Evolutionary conservation across 2,888 invertebrate species (phyloP).

Genomic region (Cerceris rybyensis): DNA sequence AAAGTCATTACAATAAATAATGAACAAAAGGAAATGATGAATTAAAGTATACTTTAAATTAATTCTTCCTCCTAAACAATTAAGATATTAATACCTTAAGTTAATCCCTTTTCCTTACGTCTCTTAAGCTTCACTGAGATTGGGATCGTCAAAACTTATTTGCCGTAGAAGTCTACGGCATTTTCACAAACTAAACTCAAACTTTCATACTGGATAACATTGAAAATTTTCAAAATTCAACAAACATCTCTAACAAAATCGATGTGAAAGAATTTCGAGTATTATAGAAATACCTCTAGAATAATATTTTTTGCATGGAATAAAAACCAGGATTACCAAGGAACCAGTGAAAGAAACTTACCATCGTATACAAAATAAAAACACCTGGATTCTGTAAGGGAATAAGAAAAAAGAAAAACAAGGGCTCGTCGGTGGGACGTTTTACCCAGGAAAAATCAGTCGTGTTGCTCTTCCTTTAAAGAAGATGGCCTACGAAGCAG

Average conservation of each 20-base stretch:
- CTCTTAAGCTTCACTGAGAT: slow-evolving; percentile 23
- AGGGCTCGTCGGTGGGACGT: slow-evolving; percentile 25
- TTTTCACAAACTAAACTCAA: background rate
- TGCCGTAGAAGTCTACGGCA: background rate
- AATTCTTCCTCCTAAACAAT: slow-evolving; percentile 43
- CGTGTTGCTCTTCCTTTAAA: slow-evolving; percentile 43
- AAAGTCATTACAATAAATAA: slow-evolving; percentile 44
- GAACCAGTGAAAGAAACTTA: background rate
- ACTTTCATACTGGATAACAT: too few relatives aligned
- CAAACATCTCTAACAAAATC: too few relatives aligned
- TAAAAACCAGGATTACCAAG: too few relatives aligned
- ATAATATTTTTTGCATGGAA: too few relatives aligned
- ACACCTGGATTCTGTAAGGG: background rate
- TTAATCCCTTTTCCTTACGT: slow-evolving; percentile 29
- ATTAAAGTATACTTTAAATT: slow-evolving; percentile 52
- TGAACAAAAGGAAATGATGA: slow-evolving; percentile 27
- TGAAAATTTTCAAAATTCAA: too few relatives aligned
- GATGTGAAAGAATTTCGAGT: too few relatives aligned
- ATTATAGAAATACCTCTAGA: too few relatives aligned
- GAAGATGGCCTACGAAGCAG: slow-evolving; percentile 51
- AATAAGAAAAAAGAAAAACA: background rate
- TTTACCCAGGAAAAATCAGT: slow-evolving; percentile 46
- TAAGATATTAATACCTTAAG: slow-evolving; percentile 47
- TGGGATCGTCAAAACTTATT: slow-evolving; percentile 33
- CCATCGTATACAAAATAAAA: background rate